Base-by-base conservation (phyloP, 53 echinoderm and acorn worm genomes). In the Temnopleurus reevesii region DNA sequence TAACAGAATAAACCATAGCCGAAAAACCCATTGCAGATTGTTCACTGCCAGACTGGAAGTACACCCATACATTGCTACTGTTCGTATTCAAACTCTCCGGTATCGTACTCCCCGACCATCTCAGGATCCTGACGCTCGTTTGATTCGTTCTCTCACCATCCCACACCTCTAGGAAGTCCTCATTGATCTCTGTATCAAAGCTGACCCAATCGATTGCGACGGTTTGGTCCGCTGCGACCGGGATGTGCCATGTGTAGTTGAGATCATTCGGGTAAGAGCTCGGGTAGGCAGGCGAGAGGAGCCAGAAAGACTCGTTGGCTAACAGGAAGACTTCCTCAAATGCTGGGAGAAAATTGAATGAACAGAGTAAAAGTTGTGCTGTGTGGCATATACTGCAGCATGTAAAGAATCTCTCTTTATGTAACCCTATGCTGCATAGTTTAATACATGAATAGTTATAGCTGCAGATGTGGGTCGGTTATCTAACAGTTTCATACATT, bases 161-260 rank as follows among this genome's bases (percentile, higher is more conserved):
- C 84, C 84, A 59, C 59, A 84, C n/a, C 59, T 84, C 58, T n/a
- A 84, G 84, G 19, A 38, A 8, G 45, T 84, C 84, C 18, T 5
- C 43, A 2, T 18, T 38, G 2, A 9, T 24, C 84, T 35, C 58
- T 0, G 84, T 58, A 57, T 43, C 34, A 19, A 84, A 84, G 4
- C 21, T 23, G 2, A 38, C 7, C 38, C 56, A 84, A 18, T 58
- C 84, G 0, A 84, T n/a, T 8, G 18, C 17, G n/a, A 84, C 3
- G 24, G 23, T 38, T n/a, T 59, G 34, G 41, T 18, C 8, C 3
- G 57, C 5, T 5, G 84, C 36, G 59, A 57, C 57, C 5, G 13
- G n/a, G 59, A 84, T n/a, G 59, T 58, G 57, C 84, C 84, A 84
- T 4, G 59, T 58, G 84, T 59, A 84, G 58, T 84, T 58, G 36